Conservation (phyloP, 2,113 vertebrate genomes). For the Sylvilagus bachmani region DNA sequence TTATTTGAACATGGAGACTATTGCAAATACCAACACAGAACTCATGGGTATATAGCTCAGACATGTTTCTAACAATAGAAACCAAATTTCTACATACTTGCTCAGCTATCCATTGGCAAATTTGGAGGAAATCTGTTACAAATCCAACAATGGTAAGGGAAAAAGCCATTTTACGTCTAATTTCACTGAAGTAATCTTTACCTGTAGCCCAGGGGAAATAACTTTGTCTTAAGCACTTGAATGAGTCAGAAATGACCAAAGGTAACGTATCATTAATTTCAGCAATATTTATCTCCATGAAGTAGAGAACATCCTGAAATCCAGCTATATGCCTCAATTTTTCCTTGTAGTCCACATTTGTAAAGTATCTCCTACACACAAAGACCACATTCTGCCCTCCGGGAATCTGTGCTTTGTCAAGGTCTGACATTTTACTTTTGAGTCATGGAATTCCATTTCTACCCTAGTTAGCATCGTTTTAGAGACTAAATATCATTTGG, state of each 20-base stretch:
- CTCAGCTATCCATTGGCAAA: neutral
- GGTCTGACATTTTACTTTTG: neutral
- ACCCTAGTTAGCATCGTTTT: neutral
- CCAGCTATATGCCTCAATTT: neutral
- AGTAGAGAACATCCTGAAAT: neutral
- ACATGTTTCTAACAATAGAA: neutral
- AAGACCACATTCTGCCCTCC: neutral
- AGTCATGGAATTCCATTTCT: neutral
- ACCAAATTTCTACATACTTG: neutral
- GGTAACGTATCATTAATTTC: neutral
- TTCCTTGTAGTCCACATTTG: neutral
- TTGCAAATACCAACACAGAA: neutral
- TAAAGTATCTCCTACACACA: neutral
- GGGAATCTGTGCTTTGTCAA: neutral
- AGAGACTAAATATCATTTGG: neutral
- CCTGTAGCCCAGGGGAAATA: neutral
- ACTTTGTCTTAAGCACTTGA: conserved; percentile 2
- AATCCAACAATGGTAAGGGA: neutral
- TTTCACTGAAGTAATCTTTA: neutral
- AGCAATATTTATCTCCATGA: neutral
- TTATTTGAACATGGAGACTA: neutral
- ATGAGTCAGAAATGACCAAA: neutral
- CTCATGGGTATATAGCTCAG: neutral
- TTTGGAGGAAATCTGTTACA: neutral
- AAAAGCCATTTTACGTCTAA: neutral